A percentile compares a stretch with the other conserved stretches of the same genome.
Evolutionary conservation across 64 coral and sea anemone species (phyloP).

Genomic region (Actinia tenebrosa): DNA sequence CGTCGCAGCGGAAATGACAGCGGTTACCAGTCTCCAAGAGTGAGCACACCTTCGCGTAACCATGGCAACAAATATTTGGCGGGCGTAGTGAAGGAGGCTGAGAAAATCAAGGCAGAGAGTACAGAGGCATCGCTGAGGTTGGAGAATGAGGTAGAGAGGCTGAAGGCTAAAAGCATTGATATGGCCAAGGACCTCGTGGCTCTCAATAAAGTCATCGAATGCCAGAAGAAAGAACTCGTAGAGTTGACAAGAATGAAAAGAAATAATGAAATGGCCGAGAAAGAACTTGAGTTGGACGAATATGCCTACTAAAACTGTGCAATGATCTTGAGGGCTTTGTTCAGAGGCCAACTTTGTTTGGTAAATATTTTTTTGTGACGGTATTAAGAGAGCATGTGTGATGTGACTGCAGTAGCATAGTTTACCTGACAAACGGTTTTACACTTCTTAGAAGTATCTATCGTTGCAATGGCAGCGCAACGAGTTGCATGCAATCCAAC

Average conservation of each 20-base stretch:
- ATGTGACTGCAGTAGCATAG: too few species aligned
- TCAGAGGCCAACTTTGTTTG: neutral
- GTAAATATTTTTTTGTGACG: neutral
- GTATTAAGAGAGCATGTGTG: too few species aligned
- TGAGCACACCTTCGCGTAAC: neutral
- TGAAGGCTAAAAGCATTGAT: conserved; percentile 45
- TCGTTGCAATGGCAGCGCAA: too few species aligned
- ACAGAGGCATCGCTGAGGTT: neutral
- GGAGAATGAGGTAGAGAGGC: conserved; percentile 32
- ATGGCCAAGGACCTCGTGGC: conserved; percentile 57
- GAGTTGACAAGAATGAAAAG: conserved; percentile 28
- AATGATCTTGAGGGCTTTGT: neutral
- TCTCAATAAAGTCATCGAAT: conserved; percentile 38
- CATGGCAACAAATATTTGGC: neutral
- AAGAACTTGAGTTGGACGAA: neutral
- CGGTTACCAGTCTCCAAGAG: conserved; percentile 10
- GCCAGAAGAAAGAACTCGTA: conserved; percentile 29
- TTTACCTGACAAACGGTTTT: too few species aligned
- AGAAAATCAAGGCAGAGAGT: conserved; percentile 6
- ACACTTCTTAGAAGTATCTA: too few species aligned
- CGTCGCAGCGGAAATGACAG: neutral
- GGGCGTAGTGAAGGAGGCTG: neutral
- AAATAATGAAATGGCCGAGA: conserved; percentile 1
- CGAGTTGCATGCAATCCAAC: too few species aligned
- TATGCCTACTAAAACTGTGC: neutral